Evolutionary conservation across 2,888 invertebrate species (phyloP), one percentile per base, ranked within the genome.

Genomic region (Pilophorus perplexus): DNA sequence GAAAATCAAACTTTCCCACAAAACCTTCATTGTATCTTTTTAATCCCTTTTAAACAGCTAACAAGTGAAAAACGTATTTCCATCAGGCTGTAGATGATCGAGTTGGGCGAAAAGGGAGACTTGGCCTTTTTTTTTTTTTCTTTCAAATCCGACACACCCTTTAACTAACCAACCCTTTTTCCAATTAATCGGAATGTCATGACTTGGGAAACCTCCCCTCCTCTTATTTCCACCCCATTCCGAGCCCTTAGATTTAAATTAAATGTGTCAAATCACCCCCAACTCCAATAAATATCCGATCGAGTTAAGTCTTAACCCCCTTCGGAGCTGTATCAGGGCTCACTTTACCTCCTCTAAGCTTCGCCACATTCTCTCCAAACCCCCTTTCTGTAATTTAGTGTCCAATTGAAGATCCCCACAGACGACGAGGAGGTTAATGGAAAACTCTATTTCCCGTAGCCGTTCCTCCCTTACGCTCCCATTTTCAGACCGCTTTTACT

Each of bases 211-310:
- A 4, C 52, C 48, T 14, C 20, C 20, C 22, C 12, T 55, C 38
- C 38, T 28, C 14, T 27, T 23, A 6, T 5, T 3, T 27, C 18
- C 52, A 10, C n/a, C 25, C 55, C 28, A 18, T n/a, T 14, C n/a
- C 33, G n/a, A 46, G 3, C 62, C 62, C 40, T 62, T 62, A 62
- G 62, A 62, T 62, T 62, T 62, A 62, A 62, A 62, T 62, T 62
- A 62, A 62, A 62, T 62, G 62, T 62, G 62, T 62, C 62, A 62
- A 62, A 62, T 62, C 62, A 48, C 62, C 62, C 62, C 62, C 44
- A n/a, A 46, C 62, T 62, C 62, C 62, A 62, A 62, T 62, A 62
- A 62, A 62, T 62, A 62, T 62, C 62, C 48, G 62, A 62, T 62
- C 44, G 62, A 62, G 62, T 62, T 62, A 62, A 62, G 62, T 62